Conservation (phyloP, 2,888 invertebrate species). For the Eilema griseolum region DNA sequence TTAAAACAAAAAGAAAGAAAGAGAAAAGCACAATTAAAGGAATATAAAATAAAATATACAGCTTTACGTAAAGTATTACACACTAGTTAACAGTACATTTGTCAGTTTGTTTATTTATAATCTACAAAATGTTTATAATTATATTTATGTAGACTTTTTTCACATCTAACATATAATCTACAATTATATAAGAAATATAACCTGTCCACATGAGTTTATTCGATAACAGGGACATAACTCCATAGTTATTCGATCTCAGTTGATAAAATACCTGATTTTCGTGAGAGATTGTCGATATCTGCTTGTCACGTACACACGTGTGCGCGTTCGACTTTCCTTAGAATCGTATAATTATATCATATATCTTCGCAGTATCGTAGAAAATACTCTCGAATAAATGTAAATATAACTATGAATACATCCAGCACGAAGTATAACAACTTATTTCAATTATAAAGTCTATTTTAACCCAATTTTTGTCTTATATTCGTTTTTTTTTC, state of each 20-base stretch:
- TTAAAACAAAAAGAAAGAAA: no score
- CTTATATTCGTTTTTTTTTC: no score
- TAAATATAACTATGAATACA: no score
- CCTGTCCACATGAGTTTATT: not conserved
- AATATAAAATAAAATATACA: no score
- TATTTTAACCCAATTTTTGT: no score
- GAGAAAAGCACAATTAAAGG: no score
- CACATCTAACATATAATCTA: not conserved
- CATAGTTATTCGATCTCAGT: constrained; percentile 4
- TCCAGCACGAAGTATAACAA: no score
- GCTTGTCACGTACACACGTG: not conserved
- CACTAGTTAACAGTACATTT: not conserved
- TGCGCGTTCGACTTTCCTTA: not conserved
- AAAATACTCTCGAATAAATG: not conserved
- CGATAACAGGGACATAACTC: not conserved
- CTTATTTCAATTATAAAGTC: no score
- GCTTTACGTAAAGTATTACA: no score
- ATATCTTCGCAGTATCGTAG: not conserved
- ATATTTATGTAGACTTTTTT: no score
- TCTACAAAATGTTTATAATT: not conserved
- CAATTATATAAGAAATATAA: not conserved
- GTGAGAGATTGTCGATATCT: not conserved
- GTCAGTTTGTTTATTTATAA: not conserved
- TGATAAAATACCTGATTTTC: not conserved
- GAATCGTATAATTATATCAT: not conserved